phyloP scores from a whole-genome alignment of 2,113 vertebrate genomes.

The Ancistrus triradiatus region DNA sequence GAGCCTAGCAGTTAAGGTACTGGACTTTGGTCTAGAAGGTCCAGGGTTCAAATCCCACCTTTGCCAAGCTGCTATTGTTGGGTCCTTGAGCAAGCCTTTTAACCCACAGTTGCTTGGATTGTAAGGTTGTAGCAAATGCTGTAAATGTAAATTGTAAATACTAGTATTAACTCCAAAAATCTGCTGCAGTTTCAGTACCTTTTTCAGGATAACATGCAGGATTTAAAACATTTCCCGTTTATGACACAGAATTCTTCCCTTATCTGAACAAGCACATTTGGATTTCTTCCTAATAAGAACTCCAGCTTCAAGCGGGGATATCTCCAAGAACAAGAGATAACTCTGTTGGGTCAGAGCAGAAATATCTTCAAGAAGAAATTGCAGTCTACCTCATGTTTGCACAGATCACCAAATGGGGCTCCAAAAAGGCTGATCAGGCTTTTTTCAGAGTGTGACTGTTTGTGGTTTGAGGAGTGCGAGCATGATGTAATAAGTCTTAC shows the following conservation, averaged over 20 bases:
- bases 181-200: too few species aligned
- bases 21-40: too few species aligned
- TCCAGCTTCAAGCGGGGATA: background rate
- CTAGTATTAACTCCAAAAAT: too few species aligned
- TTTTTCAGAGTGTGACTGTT: background rate
- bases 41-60: too few species aligned
- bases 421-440: background rate
- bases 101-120: too few species aligned
- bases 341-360: background rate
- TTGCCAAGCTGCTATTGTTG: too few species aligned
- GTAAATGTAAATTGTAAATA: too few species aligned
- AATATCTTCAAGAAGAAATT: background rate
- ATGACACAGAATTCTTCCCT: background rate
- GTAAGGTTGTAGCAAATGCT: too few species aligned
- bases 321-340: constrained; percentile 7
- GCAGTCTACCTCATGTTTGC: too few species aligned
- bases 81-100: too few species aligned
- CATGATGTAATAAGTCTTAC: constrained; percentile 50
- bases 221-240: background rate
- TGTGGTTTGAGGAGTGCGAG: background rate
- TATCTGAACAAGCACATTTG: constrained; percentile 1
- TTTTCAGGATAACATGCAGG: too few species aligned
- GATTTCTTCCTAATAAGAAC: constrained; percentile 6
- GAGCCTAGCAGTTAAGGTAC: too few species aligned
- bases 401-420: background rate